Base-by-base conservation (phyloP, 2,113 vertebrate species). In the Meriones unguiculatus region DNA sequence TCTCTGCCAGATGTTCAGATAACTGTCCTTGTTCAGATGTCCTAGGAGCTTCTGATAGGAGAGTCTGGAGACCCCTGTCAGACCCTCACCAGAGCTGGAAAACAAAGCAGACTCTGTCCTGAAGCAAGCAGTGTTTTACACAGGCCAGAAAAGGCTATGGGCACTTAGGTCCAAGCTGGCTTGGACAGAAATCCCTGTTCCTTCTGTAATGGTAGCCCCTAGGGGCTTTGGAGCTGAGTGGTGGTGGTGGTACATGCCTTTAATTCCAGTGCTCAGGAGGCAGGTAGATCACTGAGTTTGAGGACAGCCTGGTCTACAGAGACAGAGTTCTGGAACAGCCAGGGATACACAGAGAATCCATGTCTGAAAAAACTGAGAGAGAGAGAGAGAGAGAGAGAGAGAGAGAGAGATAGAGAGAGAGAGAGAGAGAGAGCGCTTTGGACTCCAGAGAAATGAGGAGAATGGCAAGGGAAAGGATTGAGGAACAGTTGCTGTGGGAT, bases 161-260 rank as follows among this genome's bases (percentile, higher is more conserved):
- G 17, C 12, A 0, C 52, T 3, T 64, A 28, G 25, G 46, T 28
- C 41, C n/a, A 2, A 5, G n/a, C 6, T 2, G 35, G 38, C 54
- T 46, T 77, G 28, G 52, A 4, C n/a, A 25, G 32, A 14, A 18
- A 32, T 75, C 22, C 9, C 15, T 8, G 10, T 15, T 24, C 2
- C 41, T 64, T 46, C 46, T 46, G 46, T 46, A n/a, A n/a, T n/a
- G n/a, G n/a, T n/a, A n/a, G n/a, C n/a, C 41, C 46, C 46, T 46
- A 46, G 46, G 5, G 46, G 46, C 46, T 46, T 46, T 46, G 46
- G 46, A 46, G 46, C 46, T 46, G 46, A 46, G 46, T 46, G 46
- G 46, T 46, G 46, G 46, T 46, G 46, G 46, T 46, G 46, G 46
- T 46, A 46, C 46, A 46, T 5, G 5, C 46, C 46, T 46, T 46